Base-by-base conservation (phyloP, 2,888 invertebrate genomes). In the Ophion obscuratus region DNA sequence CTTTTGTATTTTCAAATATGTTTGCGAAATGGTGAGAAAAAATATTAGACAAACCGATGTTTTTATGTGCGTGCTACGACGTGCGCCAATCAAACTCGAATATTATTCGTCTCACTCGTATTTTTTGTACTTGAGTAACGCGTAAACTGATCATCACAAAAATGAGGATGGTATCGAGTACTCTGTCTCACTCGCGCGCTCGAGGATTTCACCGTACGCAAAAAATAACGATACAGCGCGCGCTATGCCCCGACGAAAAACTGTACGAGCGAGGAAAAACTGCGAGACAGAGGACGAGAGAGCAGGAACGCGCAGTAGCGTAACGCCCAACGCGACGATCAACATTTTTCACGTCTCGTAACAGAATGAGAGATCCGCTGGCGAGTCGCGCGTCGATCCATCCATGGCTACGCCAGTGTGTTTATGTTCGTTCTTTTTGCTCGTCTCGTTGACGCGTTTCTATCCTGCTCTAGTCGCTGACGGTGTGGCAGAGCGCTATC, bases 71-170 rank as follows among this genome's bases (percentile, higher is more conserved):
- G 78, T 85, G 85, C 85, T 84, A 83, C 81, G 81, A 87, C 73
- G 83, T 86, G 27, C 80, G 83, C 85, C 84, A 84, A 70, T 82
- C 80, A 64, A 86, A 83, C 81, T 87, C 83, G 75, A 81, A 83
- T 83, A 85, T 84, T 68, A 74, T 76, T 76, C 79, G 84, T 87
- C 83, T 87, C 75, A 83, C 82, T 81, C 87, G 87, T 84, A 73
- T 79, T 86, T 89, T 88, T 87, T 86, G 78, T 75, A 83, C 85
- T 84, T 86, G 68, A 68, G 81, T 86, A 82, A 85, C 83, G 74
- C 70, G 83, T 84, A 84, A 85, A 83, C 80, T 85, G 81, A 85
- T 84, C 87, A 89, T 87, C 87, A 88, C 87, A 87, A 85, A 87
- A 75, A 75, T 81, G 44, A 80, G 62, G 59, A 80, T 80, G 57